Base-by-base conservation (phyloP, 2,888 invertebrate species). In the Sarcophaga subvicina region DNA sequence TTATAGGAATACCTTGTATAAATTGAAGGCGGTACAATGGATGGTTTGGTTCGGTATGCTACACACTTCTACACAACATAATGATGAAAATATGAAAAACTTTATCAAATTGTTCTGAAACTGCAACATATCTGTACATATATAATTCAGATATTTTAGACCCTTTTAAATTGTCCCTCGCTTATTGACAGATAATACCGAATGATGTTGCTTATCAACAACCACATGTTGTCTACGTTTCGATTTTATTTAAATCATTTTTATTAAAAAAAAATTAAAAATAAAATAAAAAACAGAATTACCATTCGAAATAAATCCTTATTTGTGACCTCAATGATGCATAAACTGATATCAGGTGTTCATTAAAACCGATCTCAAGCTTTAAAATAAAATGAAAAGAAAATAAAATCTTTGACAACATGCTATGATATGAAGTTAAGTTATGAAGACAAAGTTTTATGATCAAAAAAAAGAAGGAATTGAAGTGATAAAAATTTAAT, bases 321-420 rank as follows among this genome's bases (percentile, higher is more conserved):
- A 63, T 75, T 75, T 80, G 17, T 75, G 70, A 84, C 83, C 83
- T 80, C 83, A 75, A 79, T 79, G 83, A 75, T 54, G 25, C 17
- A 25, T 66, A 17, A 17, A 60, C 59, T 84, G 63, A 70, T 84
- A 80, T 75, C 70, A 80, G 69, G 63, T 84, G 70, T 60, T 47
- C 25, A 59, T 59, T 64, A 59, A 54, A 14, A 14, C 37, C 10
- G 10, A 8, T 37, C 8, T 37, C 8, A 37, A 37, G 37, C 37
- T 37, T 37, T 37, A 10, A 37, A 37, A 37, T 37, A 37, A 37
- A 37, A 8, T 37, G 8, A 37, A 37, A 37, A 37, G 8, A 37
- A 37, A 37, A 37, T 37, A 37, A 37, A 37, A 37, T 10, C 8
- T 37, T 37, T 37, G 8, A 37, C 37, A 37, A 37, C 37, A 37